Conservation (phyloP, 1,140 invertebrate species). For the Sipha flava region DNA sequence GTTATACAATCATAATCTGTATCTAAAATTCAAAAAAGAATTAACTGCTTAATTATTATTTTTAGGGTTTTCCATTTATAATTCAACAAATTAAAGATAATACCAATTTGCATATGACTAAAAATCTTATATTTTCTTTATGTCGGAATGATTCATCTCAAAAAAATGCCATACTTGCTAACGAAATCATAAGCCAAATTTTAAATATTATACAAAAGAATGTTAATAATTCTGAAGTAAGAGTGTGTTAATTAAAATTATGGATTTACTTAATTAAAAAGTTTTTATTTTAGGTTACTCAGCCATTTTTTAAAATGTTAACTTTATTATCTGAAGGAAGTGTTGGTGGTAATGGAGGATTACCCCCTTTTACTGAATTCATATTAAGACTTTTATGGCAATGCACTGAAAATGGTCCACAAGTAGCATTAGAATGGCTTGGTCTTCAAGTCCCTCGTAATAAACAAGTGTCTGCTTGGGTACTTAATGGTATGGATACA, state of each 20-base stretch:
- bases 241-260: conserved; percentile 34
- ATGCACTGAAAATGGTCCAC: conserved; percentile 77
- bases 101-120: conserved; percentile 83
- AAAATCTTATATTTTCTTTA: conserved; percentile 82
- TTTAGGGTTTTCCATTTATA: conserved; percentile 79
- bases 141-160: conserved; percentile 52
- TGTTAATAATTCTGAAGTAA: conserved; percentile 57
- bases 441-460: conserved; percentile 75
- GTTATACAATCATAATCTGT: conserved; percentile 14
- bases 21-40: no score
- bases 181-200: conserved; percentile 77
- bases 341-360: conserved; percentile 46
- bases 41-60: conserved; percentile 38
- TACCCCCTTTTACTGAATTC: conserved; percentile 81
- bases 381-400: conserved; percentile 83
- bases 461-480: conserved; percentile 80
- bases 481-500: conserved; percentile 71
- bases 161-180: conserved; percentile 73
- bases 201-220: conserved; percentile 83
- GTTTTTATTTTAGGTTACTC: conserved; percentile 51
- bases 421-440: conserved; percentile 85
- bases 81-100: conserved; percentile 90
- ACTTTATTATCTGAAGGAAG: conserved; percentile 64
- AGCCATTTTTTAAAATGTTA: conserved; percentile 84
- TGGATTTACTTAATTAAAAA: no score